phyloP scores from a whole-genome alignment of 2,113 vertebrate species.

The Galbula dea region DNA sequence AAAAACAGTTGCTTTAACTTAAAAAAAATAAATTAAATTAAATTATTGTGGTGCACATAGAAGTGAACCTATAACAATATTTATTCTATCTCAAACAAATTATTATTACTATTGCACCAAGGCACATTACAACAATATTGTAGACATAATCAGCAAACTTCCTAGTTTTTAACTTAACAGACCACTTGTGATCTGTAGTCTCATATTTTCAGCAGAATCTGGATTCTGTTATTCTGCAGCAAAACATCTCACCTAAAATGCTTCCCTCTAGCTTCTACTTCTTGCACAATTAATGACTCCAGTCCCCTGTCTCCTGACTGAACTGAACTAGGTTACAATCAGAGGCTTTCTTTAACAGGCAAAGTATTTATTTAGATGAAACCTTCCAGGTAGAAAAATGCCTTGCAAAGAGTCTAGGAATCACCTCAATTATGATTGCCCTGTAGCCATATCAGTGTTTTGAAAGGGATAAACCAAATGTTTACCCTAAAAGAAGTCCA shows the following conservation, averaged over 20 bases:
- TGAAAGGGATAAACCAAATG: not conserved
- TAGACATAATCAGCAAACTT: not conserved
- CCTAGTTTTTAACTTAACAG: not conserved
- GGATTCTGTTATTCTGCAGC: not conserved
- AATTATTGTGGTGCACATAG: not conserved
- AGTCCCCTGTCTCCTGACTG: not conserved
- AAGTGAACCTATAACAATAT: not conserved
- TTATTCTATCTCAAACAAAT: not conserved
- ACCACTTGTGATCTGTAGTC: not conserved
- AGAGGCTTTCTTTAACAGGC: not conserved
- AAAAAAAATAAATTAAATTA: not conserved
- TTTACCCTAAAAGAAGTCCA: not conserved
- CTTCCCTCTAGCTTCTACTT: not conserved
- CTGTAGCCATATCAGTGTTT: not conserved
- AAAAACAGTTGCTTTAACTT: not conserved
- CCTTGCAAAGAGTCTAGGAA: not conserved
- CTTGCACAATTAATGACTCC: not conserved
- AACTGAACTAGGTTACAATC: not conserved
- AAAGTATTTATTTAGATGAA: not conserved
- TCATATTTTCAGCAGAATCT: not conserved
- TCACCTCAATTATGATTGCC: not conserved
- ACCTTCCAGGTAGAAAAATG: not conserved
- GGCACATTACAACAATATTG: not conserved
- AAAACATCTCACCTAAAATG: not conserved
- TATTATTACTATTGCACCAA: not conserved